These are phyloP conservation scores for Bufotes viridis DNA, from an alignment of 2,797 vertebrate species.

Conservation along the genomic window DNA sequence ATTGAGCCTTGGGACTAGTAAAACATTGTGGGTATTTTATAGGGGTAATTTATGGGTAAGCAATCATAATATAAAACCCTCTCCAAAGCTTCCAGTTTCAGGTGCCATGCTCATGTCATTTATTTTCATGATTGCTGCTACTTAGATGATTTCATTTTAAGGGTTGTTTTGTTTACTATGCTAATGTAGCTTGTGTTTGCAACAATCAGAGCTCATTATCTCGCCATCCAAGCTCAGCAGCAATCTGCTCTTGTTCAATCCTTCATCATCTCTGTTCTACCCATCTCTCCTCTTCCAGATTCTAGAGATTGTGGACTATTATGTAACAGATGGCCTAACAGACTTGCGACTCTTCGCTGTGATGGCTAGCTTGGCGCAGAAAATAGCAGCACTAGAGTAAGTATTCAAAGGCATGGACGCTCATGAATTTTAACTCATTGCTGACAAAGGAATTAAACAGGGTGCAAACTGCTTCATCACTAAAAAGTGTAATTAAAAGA, in stretches of 20 bases:
- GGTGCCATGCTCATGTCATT: conserved; percentile 46
- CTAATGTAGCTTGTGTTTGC: conserved; percentile 71
- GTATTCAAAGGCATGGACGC: conserved; percentile 79
- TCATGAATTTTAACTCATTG: conserved; percentile 83
- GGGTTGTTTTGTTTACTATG: conserved; percentile 71
- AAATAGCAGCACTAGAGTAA: conserved; percentile 90
- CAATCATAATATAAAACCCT: background rate
- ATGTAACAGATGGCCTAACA: conserved; percentile 91
- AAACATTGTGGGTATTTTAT: background rate
- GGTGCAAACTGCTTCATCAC: conserved; percentile 79
- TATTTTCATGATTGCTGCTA: conserved; percentile 67
- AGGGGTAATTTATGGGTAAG: background rate
- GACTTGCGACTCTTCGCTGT: conserved; percentile 91
- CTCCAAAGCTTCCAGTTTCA: conserved; percentile 55
- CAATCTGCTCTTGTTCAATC: conserved; percentile 79
- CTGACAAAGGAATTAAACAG: conserved; percentile 79
- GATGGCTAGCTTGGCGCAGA: conserved; percentile 89
- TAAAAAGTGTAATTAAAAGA: conserved; percentile 79
- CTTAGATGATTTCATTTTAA: conserved; percentile 66
- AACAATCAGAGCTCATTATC: conserved; percentile 73
- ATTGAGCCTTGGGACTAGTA: background rate
- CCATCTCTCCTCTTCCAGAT: conserved; percentile 79
- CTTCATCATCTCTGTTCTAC: conserved; percentile 76
- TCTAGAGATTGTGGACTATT: conserved; percentile 91
- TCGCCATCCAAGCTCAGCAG: conserved; percentile 66